A percentile compares a stretch with the other conserved stretches of the same genome.
Evolutionary conservation across 2,113 vertebrate genomes (phyloP).

Genomic region (Fulica atra): DNA sequence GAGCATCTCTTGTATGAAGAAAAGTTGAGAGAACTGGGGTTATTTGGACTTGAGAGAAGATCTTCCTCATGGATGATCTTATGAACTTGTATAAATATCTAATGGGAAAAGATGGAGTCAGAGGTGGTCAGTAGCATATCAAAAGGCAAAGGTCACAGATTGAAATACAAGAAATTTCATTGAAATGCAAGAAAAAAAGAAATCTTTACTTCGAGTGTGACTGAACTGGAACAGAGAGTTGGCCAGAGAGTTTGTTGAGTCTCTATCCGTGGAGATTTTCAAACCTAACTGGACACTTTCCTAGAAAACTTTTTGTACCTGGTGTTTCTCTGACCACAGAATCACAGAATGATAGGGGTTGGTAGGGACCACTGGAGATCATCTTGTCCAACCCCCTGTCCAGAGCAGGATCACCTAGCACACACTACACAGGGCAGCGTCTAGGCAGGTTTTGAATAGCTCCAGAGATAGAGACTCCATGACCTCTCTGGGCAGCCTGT

Average conservation of each 20-base stretch:
- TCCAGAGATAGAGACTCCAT: too few relatives aligned
- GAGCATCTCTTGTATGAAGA: neutral
- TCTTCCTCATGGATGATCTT: neutral
- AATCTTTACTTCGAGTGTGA: neutral
- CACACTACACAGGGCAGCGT: too few relatives aligned
- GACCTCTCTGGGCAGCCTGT: too few relatives aligned
- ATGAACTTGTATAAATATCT: neutral
- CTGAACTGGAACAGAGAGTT: neutral
- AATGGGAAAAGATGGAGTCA: neutral
- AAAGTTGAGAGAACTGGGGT: neutral
- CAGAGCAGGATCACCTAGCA: too few relatives aligned
- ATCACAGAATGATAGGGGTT: too few relatives aligned
- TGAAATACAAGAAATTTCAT: neutral
- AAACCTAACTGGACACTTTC: fast-evolving
- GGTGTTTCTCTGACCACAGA: neutral
- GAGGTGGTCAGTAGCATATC: neutral
- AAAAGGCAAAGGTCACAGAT: neutral
- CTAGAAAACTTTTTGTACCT: neutral
- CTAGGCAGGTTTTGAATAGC: too few relatives aligned
- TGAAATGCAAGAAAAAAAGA: neutral
- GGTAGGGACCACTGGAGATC: too few relatives aligned
- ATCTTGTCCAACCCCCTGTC: too few relatives aligned
- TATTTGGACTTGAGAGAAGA: neutral
- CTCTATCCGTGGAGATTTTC: neutral
- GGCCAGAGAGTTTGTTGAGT: neutral